Base-by-base conservation (phyloP, 1,140 invertebrate species). In the Drosophila suzukii region DNA sequence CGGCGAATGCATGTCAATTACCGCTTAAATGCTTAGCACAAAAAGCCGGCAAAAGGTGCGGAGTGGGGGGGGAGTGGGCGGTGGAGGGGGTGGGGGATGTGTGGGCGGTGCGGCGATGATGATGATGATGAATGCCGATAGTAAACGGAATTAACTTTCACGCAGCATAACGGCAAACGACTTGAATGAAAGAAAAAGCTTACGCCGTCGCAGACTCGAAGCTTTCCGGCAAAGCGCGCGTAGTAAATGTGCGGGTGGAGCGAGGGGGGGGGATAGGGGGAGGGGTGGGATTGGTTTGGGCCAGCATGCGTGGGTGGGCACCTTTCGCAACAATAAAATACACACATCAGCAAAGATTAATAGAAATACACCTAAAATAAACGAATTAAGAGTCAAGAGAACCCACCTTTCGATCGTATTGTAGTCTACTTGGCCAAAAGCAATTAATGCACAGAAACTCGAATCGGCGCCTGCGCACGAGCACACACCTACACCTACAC, bases 121-220 rank as follows among this genome's bases (percentile, higher is more conserved):
- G 83, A 86, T 88, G 83, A 88, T 86, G 83, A 88, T 88, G 83
- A 83, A 88, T 88, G 75, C 83, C 83, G 83, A 88, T 88, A 88
- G 83, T 88, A 88, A 88, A 89, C 84, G 83, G 84, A 88, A 88
- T 89, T 88, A 88, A 88, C 83, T 88, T 88, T 88, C 83, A 88
- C 83, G 84, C 83, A 86, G 68, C 75, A 73, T 82, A 86, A 82
- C 82, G 50, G 66, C 78, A 63, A 24, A 76, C 78, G 75, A 88
- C 83, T 88, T 88, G 83, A 88, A 88, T 88, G 83, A 88, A 88
- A 89, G 83, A 89, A 88, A 88, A 88, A 88, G 83, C 83, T 88
- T 88, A 89, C 73, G 81, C 75, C 71, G 75, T 62, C 46, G 78
- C 79, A 78, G 68, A 66, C 75, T 51, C 20, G n/a, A 63, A 80